phyloP scores from a whole-genome alignment of 2,113 vertebrate species.

The Labrus mixtus region DNA sequence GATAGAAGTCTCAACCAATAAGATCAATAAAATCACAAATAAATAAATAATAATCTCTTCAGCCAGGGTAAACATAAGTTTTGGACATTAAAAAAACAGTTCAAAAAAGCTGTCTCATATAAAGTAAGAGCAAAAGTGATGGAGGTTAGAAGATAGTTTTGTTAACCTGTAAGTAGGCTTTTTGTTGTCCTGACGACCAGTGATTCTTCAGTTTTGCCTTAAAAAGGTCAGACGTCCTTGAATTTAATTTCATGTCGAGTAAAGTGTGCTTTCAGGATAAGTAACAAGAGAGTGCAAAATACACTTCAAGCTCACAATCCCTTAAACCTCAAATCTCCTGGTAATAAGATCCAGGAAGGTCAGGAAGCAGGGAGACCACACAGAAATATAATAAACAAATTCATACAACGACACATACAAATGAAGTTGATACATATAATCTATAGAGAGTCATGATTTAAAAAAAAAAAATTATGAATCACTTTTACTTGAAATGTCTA shows the following conservation, averaged over 20 bases:
- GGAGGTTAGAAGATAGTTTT: too few relatives aligned
- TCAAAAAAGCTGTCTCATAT: too few relatives aligned
- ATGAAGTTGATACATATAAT: background rate
- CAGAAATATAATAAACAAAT: conserved; percentile 11
- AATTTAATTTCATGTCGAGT: background rate
- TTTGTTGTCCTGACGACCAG: background rate
- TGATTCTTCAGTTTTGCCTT: background rate
- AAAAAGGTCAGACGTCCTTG: background rate
- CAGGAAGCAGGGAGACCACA: background rate
- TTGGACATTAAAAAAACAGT: too few relatives aligned
- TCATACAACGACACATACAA: background rate
- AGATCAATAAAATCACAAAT: too few relatives aligned
- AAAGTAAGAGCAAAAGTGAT: too few relatives aligned
- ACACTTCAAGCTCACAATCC: conserved; percentile 1
- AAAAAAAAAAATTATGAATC: background rate
- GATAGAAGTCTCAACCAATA: too few relatives aligned
- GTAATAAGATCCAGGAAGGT: background rate
- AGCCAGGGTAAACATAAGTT: too few relatives aligned
- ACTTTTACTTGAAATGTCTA: background rate
- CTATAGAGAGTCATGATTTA: background rate
- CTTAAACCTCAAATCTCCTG: conserved; percentile 16
- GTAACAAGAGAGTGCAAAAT: background rate
- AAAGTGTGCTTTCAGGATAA: background rate
- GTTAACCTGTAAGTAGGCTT: too few relatives aligned
- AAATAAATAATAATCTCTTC: too few relatives aligned